phyloP scores from a whole-genome alignment of 2,113 vertebrate genomes.

The Misgurnus mizolepis region DNA sequence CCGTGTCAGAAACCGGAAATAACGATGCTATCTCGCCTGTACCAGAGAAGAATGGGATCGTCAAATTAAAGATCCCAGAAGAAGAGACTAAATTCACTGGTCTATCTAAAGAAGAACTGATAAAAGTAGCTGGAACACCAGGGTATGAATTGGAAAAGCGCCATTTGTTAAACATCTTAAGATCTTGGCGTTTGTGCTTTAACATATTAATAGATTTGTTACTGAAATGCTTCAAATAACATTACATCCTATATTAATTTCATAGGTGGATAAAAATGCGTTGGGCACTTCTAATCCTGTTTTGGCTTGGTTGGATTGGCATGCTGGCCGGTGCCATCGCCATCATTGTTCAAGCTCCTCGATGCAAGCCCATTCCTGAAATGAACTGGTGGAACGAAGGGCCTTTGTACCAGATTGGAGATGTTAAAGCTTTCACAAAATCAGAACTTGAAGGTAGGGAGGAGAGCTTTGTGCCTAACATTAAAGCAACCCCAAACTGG shows the following conservation, averaged over 20 bases:
- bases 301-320: constrained; percentile 89
- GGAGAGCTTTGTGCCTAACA: background rate
- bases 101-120: constrained; percentile 86
- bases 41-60: constrained; percentile 80
- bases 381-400: constrained; percentile 83
- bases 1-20: constrained; percentile 50
- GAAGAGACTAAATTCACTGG: constrained; percentile 80
- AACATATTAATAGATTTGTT: too few relatives aligned
- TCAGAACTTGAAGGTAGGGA: constrained; percentile 71
- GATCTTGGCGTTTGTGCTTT: too few relatives aligned
- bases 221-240: background rate
- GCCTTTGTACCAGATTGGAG: constrained; percentile 77
- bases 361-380: constrained; percentile 78
- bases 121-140: constrained; percentile 82
- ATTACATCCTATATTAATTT: background rate
- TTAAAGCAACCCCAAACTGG: background rate
- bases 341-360: constrained; percentile 84
- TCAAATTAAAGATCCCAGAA: constrained; percentile 74
- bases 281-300: constrained; percentile 82
- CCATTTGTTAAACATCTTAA: background rate
- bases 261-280: constrained; percentile 83
- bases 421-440: constrained; percentile 71
- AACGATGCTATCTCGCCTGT: constrained; percentile 43
- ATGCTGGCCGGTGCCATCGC: constrained; percentile 83
- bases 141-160: constrained; percentile 61